A percentile compares a stretch with the other conserved stretches of the same genome.
Conservation (phyloP, 2,113 vertebrate genomes). For the Elanoides forficatus region DNA sequence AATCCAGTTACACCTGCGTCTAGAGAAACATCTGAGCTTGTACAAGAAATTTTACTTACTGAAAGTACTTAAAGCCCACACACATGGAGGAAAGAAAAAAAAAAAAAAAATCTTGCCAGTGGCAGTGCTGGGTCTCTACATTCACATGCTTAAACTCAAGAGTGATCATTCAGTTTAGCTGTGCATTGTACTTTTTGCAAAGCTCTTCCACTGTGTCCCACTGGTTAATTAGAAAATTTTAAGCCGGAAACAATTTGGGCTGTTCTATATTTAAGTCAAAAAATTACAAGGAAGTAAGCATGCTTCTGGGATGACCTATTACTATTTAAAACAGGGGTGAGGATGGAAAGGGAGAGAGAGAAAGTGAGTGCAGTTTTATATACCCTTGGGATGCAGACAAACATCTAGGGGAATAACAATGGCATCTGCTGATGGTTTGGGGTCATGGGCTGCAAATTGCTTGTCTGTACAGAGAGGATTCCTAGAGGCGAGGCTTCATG, state of each 20-base stretch:
- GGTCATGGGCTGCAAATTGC: background rate
- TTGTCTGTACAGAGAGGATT: background rate
- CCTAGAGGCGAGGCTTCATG: background rate
- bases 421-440: background rate
- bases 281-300: constrained; percentile 9
- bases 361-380: background rate
- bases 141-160: background rate
- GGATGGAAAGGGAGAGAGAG: background rate
- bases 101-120: background rate
- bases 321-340: background rate
- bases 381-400: background rate
- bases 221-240: background rate
- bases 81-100: background rate
- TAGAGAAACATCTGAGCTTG: background rate
- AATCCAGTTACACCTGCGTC: background rate
- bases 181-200: background rate
- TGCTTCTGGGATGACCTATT: background rate
- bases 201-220: background rate
- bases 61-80: background rate
- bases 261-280: background rate
- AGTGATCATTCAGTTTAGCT: background rate
- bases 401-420: background rate
- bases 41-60: background rate
- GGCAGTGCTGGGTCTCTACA: background rate
- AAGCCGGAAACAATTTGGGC: background rate